Evolutionary conservation across 1,140 invertebrate species (phyloP).

Genomic region (Gonioctena quinquepunctata): DNA sequence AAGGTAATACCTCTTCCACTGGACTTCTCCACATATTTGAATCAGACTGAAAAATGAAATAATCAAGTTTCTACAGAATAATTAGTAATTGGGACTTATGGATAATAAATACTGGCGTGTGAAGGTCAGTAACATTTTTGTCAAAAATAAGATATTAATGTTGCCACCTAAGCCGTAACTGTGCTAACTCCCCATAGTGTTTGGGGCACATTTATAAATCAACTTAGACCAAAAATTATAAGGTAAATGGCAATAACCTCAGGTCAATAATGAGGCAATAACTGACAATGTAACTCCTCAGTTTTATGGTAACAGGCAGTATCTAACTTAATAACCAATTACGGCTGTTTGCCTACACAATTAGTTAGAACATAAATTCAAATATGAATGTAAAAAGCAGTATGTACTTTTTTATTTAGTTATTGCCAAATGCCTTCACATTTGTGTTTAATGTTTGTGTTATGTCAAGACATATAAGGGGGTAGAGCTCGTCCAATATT

Average conservation of each 20-base stretch:
- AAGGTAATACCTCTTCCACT: not conserved
- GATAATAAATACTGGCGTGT: too few species aligned
- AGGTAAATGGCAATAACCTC: not conserved
- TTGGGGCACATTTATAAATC: not conserved
- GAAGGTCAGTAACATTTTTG: too few species aligned
- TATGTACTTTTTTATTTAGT: not conserved
- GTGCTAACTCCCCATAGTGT: not conserved
- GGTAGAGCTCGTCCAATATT: too few species aligned
- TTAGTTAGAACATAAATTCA: not conserved
- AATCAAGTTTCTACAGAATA: too few species aligned
- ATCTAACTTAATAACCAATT: not conserved
- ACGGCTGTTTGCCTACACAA: conserved; percentile 1
- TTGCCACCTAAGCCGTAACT: not conserved
- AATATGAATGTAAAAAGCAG: conserved; percentile 1
- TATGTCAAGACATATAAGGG: not conserved
- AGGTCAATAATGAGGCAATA: too few species aligned
- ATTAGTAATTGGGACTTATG: too few species aligned
- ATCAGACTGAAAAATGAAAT: too few species aligned
- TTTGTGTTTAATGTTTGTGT: not conserved
- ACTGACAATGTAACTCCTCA: not conserved
- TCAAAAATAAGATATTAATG: too few species aligned
- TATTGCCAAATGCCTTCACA: not conserved
- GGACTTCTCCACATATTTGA: too few species aligned
- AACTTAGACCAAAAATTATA: not conserved
- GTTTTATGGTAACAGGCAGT: not conserved